Evolutionary conservation across 2,797 vertebrate species (phyloP), one percentile per base, ranked within the genome.

Genomic region (Trachops cirrhosus): DNA sequence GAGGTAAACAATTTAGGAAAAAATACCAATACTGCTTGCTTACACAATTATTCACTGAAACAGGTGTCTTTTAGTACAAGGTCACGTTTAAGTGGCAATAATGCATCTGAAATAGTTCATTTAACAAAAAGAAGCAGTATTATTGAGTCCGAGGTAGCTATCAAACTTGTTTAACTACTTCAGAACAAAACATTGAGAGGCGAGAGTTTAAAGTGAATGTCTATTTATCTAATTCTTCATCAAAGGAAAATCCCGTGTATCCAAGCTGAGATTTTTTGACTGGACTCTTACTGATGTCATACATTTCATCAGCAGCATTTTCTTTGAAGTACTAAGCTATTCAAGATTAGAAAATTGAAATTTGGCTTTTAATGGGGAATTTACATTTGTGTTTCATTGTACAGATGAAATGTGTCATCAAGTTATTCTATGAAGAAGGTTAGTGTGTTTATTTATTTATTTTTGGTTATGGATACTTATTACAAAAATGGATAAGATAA

Each of bases 1-100:
- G 26, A 86, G 16, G 14, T 52, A 92, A 94, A 93, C 37, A 89
- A 39, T 96, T 94, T 89, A 93, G 67, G 92, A 93, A 68, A 67
- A 95, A 94, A 94, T 75, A 94, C 57, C 83, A 71, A 5, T 93
- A 94, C 85, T 74, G 54, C n/a, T 73, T 90, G 24, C 80, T 88
- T 87, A n/a, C 11, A 26, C 50, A 54, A 52, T 97, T 91, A 93
- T 77, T 94, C 90, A 75, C 22, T 74, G 68, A 21, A 90, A 90
- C 26, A 48, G 16, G 68, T 77, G 39, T 86, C 48, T 94, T 50
- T 15, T 64, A 94, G 41, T 52, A 78, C 54, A 96, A 96, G 95
- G 80, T 94, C 91, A 95, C 90, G 94, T 92, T 96, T 94, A 96
- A 97, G 50, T 94, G 75, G 46, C 54, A 84, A 62, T 95, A 88